Conservation (phyloP, 2,888 invertebrate genomes). For the Vandiemenella viatica region DNA sequence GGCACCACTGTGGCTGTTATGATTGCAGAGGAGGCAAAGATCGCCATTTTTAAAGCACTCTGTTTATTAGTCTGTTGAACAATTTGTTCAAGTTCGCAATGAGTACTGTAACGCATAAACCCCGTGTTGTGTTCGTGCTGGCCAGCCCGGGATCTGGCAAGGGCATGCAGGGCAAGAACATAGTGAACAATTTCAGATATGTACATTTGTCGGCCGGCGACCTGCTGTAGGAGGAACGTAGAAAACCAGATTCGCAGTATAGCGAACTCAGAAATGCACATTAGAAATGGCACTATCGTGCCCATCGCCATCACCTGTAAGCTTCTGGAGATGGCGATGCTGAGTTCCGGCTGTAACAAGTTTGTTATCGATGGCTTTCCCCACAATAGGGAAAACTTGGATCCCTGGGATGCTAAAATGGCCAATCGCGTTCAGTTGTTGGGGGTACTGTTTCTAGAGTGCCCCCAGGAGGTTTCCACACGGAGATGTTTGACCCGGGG, state of each 20-base stretch:
- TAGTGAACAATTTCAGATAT: constrained; percentile 62
- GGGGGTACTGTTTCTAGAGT: constrained; percentile 87
- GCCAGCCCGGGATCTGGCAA: constrained; percentile 97
- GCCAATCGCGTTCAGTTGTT: constrained; percentile 64
- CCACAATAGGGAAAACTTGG: constrained; percentile 86
- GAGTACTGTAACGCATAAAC: constrained; percentile 22
- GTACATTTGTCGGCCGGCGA: constrained; percentile 86
- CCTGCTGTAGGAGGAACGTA: constrained; percentile 78
- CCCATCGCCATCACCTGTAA: constrained; percentile 97
- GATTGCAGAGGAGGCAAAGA: background rate
- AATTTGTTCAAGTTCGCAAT: background rate
- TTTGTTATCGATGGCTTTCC: constrained; percentile 99
- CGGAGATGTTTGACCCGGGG: constrained; percentile 68
- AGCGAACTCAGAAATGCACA: constrained; percentile 79
- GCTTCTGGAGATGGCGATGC: constrained; percentile 52
- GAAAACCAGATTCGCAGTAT: constrained; percentile 67
- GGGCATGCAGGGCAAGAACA: constrained; percentile 86
- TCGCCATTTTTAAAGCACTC: background rate
- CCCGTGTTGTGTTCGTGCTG: constrained; percentile 90
- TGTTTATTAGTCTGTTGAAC: background rate
- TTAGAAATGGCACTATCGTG: constrained; percentile 86
- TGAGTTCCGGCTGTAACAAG: constrained; percentile 45
- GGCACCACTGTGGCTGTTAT: background rate
- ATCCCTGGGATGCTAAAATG: constrained; percentile 83
- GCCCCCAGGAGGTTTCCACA: constrained; percentile 68